phyloP scores from a whole-genome alignment of 2,888 invertebrate species.

The Junonia oenone region DNA sequence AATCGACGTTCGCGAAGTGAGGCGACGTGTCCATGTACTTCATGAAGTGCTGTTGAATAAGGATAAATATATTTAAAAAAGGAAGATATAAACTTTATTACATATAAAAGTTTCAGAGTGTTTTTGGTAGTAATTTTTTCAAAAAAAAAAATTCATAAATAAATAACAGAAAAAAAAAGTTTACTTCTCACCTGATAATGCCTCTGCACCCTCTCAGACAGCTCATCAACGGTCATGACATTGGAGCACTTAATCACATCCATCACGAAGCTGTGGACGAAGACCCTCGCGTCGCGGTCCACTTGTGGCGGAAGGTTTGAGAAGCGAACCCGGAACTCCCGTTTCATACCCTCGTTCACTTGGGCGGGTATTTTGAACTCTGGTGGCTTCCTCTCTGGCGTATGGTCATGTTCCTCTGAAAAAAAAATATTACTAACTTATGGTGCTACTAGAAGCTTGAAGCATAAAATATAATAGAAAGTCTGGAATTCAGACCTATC shows the following conservation, averaged over 20 bases:
- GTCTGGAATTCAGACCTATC: too few species aligned
- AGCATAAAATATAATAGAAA: too few species aligned
- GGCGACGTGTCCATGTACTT: conserved; percentile 85
- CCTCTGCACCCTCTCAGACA: conserved; percentile 94
- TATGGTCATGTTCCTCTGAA: conserved; percentile 61
- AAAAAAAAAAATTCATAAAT: too few species aligned
- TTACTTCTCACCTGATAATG: conserved; percentile 88
- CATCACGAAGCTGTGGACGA: conserved; percentile 82
- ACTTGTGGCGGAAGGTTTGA: conserved; percentile 48
- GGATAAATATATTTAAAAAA: background rate
- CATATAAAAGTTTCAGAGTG: too few species aligned
- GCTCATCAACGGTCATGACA: conserved; percentile 86
- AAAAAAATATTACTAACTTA: too few species aligned
- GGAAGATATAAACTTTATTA: background rate
- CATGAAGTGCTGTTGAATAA: conserved; percentile 74
- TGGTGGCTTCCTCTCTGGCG: conserved; percentile 45
- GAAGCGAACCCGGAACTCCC: conserved; percentile 70
- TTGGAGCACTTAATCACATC: conserved; percentile 82
- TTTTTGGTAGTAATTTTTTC: too few species aligned
- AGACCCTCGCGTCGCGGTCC: conserved; percentile 83
- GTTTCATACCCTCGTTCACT: conserved; percentile 63
- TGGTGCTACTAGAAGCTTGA: too few species aligned
- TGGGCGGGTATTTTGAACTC: conserved; percentile 61
- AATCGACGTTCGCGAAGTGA: conserved; percentile 81
- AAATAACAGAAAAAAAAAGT: too few species aligned